phyloP scores from a whole-genome alignment of 2,113 vertebrate genomes.

The Pagrus major region DNA sequence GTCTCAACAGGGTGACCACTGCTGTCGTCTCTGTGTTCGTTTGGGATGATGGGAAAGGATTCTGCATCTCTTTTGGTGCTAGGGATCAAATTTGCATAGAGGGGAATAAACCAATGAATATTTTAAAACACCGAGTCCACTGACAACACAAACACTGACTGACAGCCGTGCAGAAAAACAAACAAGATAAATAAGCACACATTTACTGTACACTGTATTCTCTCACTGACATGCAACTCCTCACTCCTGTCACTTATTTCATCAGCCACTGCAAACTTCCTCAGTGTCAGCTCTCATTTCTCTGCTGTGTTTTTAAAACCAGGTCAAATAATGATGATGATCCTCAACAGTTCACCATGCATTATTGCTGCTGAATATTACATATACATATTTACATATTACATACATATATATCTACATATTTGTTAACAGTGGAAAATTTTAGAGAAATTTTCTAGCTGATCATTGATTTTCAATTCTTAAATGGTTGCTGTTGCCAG shows the following conservation, averaged over 20 bases:
- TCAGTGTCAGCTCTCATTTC: background rate
- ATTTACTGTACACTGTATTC: background rate
- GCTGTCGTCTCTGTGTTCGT: background rate
- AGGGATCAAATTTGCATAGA: constrained; percentile 8
- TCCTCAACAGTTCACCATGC: background rate
- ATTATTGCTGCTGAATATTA: background rate
- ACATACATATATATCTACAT: too few species aligned
- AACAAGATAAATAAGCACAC: background rate
- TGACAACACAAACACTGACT: background rate
- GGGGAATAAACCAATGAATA: constrained; percentile 19
- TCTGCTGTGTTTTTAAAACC: background rate
- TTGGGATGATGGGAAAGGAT: background rate
- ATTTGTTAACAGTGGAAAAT: background rate
- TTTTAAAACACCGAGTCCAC: constrained; percentile 2
- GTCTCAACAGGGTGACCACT: constrained; percentile 14
- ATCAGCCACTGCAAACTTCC: background rate
- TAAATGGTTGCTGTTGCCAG: background rate
- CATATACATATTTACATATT: too few species aligned
- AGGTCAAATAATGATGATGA: background rate
- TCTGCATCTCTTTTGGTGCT: background rate
- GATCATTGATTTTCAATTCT: too few species aligned
- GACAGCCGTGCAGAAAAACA: background rate
- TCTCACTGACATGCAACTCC: background rate
- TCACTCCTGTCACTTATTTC: background rate
- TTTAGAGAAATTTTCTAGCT: background rate